phyloP scores from a whole-genome alignment of 2,888 invertebrate genomes.

The Chrysina gloriosa region DNA sequence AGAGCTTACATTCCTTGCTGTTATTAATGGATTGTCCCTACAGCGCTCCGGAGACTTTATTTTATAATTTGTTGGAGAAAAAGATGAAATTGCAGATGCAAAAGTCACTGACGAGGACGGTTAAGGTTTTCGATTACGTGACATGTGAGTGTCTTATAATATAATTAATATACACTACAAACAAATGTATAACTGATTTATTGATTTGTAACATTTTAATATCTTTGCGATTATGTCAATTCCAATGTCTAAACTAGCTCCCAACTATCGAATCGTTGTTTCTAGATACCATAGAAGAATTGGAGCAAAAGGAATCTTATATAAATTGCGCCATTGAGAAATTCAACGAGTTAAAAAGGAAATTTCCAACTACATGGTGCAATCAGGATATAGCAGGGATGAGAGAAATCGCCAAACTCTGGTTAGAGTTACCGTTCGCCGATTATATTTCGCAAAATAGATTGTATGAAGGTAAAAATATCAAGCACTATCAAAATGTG shows the following conservation, averaged over 20 bases:
- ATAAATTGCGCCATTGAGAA: slow-evolving; percentile 31
- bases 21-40: slow-evolving; percentile 38
- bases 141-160: slow-evolving; percentile 10
- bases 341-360: slow-evolving; percentile 23
- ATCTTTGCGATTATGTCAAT: not conserved
- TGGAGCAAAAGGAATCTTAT: slow-evolving; percentile 38
- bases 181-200: not conserved
- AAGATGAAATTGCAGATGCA: slow-evolving; percentile 21
- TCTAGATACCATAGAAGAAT: slow-evolving; percentile 39
- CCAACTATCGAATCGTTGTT: no score
- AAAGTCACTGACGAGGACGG: not conserved
- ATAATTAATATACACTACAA: not conserved
- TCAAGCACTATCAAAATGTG: slow-evolving; percentile 43
- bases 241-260: no score
- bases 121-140: slow-evolving; percentile 5
- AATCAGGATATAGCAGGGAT: not conserved
- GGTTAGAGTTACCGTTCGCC: slow-evolving; percentile 44
- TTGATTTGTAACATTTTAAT: not conserved
- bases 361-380: not conserved
- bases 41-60: slow-evolving; percentile 34
- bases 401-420: slow-evolving; percentile 21
- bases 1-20: slow-evolving; percentile 22
- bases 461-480: slow-evolving; percentile 40
- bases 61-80: slow-evolving; percentile 18
- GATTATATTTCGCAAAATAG: slow-evolving; percentile 32